Conservation (phyloP, 1,140 invertebrate species). For the Drosophila lini region DNA sequence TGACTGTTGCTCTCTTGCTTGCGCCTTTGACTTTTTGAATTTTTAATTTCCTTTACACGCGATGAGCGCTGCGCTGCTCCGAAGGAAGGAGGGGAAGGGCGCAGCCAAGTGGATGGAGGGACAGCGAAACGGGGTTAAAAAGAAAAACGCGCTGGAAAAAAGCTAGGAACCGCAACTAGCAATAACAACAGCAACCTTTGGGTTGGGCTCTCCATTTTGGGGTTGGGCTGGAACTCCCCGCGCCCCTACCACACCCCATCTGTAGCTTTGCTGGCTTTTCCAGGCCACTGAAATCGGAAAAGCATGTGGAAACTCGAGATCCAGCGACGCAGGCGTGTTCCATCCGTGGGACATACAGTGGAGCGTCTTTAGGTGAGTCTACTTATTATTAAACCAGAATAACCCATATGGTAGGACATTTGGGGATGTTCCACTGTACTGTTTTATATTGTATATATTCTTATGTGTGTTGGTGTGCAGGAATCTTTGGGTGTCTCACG, state of each 20-base stretch:
- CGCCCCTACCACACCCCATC: slow-evolving; percentile 39
- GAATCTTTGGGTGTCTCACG: slow-evolving; percentile 55
- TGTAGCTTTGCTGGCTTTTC: slow-evolving; percentile 51
- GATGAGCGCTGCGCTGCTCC: slow-evolving; percentile 32
- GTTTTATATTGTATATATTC: neutral
- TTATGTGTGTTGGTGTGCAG: slow-evolving; percentile 46
- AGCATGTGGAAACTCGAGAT: slow-evolving; percentile 80
- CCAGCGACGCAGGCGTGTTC: slow-evolving; percentile 65
- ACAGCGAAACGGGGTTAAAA: slow-evolving; percentile 80
- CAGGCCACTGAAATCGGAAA: slow-evolving; percentile 50
- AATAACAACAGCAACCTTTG: slow-evolving; percentile 14
- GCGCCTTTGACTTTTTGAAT: slow-evolving; percentile 82
- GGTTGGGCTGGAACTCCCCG: slow-evolving; percentile 53
- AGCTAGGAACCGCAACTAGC: slow-evolving; percentile 56
- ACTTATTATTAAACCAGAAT: neutral
- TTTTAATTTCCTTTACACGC: slow-evolving; percentile 81
- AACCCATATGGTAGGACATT: too few relatives aligned
- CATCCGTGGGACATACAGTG: slow-evolving; percentile 32
- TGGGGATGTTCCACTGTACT: slow-evolving; percentile 7
- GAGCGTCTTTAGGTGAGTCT: neutral
- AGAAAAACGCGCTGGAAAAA: slow-evolving; percentile 79
- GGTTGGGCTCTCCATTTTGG: slow-evolving; percentile 65
- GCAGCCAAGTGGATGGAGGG: slow-evolving; percentile 30
- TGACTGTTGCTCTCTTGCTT: slow-evolving; percentile 51
- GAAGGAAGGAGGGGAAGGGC: neutral